Conservation (phyloP, 2,797 vertebrate species). For the Poecilia velifera region DNA sequence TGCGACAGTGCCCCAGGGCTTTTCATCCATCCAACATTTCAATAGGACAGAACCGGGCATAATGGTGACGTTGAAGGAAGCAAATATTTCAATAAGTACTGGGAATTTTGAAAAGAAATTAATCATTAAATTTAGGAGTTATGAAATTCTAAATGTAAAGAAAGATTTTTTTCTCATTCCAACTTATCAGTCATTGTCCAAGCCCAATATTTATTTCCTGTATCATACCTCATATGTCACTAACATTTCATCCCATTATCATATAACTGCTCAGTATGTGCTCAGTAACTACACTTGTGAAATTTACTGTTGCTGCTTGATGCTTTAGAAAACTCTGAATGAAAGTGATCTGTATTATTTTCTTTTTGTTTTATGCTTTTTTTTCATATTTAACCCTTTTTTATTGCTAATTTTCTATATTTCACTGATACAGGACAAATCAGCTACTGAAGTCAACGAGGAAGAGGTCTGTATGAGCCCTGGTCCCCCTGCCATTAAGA, state of each 20-base stretch:
- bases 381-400: neutral
- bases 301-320: neutral
- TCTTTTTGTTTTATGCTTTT: neutral
- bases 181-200: neutral
- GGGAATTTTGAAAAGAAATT: neutral
- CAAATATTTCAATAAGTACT: neutral
- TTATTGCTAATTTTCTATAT: neutral
- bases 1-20: neutral
- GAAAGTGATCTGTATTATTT: conserved; percentile 10
- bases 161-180: neutral
- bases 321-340: conserved; percentile 2
- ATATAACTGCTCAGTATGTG: neutral
- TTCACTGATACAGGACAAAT: conserved; percentile 51
- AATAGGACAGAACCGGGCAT: neutral
- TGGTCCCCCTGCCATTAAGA: conserved; percentile 6
- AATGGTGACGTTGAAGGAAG: neutral
- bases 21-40: neutral
- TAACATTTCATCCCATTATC: conserved; percentile 29
- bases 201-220: neutral
- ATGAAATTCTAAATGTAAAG: neutral
- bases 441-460: conserved; percentile 13
- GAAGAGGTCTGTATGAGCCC: conserved; percentile 19
- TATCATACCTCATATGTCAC: conserved; percentile 31
- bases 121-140: neutral
- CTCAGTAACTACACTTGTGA: neutral